Evolutionary conservation across 2,797 vertebrate species (phyloP).

Genomic region (Ctenochaetus hawaiiensis): DNA sequence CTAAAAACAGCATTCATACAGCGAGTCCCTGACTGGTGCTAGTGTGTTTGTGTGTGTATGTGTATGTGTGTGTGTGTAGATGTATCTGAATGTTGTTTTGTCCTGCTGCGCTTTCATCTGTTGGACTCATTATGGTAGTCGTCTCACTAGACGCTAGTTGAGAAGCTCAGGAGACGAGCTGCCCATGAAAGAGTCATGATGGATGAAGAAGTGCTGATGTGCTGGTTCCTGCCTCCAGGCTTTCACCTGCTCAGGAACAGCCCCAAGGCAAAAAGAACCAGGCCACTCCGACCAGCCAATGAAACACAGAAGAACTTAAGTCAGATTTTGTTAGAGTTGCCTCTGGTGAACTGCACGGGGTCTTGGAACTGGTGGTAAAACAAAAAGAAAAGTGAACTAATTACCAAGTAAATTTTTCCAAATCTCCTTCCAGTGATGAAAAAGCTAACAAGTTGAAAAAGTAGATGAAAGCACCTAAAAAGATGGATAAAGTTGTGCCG

Average conservation of each 20-base stretch:
- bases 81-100: conserved; percentile 66
- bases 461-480: conserved; percentile 44
- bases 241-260: conserved; percentile 78
- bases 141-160: conserved; percentile 74
- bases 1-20: conserved; percentile 51
- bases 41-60: conserved; percentile 22
- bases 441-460: conserved; percentile 18
- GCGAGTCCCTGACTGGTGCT: conserved; percentile 43
- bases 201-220: conserved; percentile 81
- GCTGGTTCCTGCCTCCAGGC: conserved; percentile 80
- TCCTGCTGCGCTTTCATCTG: conserved; percentile 81
- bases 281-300: conserved; percentile 62
- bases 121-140: conserved; percentile 77
- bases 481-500: conserved; percentile 76
- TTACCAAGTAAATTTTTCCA: conserved; percentile 18
- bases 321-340: conserved; percentile 46
- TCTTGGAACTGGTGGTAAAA: conserved; percentile 16
- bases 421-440: conserved; percentile 14
- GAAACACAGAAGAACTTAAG: conserved; percentile 71
- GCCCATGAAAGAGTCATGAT: conserved; percentile 78
- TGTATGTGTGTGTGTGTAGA: conserved; percentile 18
- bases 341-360: conserved; percentile 6
- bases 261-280: conserved; percentile 76
- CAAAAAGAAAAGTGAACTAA: conserved; percentile 43
- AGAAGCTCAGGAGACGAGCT: conserved; percentile 70